Evolutionary conservation across 1,140 invertebrate genomes (phyloP).

Genomic region (Ostrea denselamellosa): DNA sequence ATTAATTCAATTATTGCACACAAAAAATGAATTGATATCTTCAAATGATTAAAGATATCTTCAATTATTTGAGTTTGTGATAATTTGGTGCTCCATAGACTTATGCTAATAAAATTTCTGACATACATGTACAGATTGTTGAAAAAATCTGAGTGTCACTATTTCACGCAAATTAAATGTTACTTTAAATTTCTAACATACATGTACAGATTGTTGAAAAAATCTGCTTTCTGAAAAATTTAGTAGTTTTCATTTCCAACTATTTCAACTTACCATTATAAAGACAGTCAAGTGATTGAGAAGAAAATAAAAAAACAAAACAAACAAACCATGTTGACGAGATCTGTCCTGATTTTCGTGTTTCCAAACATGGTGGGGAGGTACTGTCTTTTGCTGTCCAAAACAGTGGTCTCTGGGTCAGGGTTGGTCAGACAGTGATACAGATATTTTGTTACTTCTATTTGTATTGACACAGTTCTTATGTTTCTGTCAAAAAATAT

Average conservation of each 20-base stretch:
- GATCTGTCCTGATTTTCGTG: conserved; percentile 65
- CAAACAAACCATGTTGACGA: conserved; percentile 70
- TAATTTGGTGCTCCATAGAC: too few species aligned
- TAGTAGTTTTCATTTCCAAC: background rate
- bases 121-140: too few species aligned
- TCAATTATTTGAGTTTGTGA: too few species aligned
- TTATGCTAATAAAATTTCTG: too few species aligned
- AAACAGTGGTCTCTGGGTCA: conserved; percentile 52
- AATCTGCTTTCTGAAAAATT: background rate
- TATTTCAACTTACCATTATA: background rate
- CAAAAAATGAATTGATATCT: too few species aligned
- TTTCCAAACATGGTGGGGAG: conserved; percentile 75
- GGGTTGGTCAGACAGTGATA: conserved; percentile 67
- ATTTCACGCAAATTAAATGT: too few species aligned
- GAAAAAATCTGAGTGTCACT: too few species aligned
- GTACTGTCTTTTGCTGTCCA: conserved; percentile 48
- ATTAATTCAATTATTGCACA: too few species aligned
- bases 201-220: too few species aligned
- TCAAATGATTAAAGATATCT: too few species aligned
- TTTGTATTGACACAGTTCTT: conserved; percentile 74
- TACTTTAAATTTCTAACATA: too few species aligned
- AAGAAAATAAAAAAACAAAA: conserved; percentile 54
- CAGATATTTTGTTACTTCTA: conserved; percentile 77
- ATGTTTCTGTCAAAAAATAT: conserved; percentile 14
- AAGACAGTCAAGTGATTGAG: background rate